Evolutionary conservation across 37 sponge, comb jelly and placozoan genomes (phyloP).

Genomic region (Dysidea cf. avara): DNA sequence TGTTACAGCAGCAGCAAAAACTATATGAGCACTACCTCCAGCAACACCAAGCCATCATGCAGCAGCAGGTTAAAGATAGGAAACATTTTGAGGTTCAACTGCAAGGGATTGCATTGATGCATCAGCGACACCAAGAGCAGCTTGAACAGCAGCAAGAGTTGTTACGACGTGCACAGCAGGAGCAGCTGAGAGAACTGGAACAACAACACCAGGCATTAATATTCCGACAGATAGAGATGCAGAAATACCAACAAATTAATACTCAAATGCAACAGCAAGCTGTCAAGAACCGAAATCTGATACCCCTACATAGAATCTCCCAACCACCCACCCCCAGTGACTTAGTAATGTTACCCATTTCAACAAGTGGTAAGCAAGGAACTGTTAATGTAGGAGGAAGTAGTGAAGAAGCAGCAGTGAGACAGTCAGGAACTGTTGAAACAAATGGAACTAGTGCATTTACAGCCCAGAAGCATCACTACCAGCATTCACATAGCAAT

Average conservation of each 20-base stretch:
- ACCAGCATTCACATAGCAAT: background rate
- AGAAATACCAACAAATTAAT: conserved; percentile 60
- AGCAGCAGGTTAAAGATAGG: conserved; percentile 34
- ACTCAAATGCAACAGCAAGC: conserved; percentile 24
- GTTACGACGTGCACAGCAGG: conserved; percentile 61
- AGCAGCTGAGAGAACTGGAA: conserved; percentile 30
- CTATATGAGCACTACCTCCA: conserved; percentile 62
- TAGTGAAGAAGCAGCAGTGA: no score
- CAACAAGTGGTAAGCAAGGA: conserved; percentile 22
- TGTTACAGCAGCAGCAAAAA: conserved; percentile 42
- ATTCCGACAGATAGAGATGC: conserved; percentile 27
- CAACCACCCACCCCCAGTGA: background rate
- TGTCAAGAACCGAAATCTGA: background rate
- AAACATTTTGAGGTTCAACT: conserved; percentile 52
- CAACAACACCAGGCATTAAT: conserved; percentile 1
- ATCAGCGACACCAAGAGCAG: conserved; percentile 62
- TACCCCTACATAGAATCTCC: background rate
- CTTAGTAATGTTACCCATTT: no score
- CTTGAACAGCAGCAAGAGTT: conserved; percentile 68
- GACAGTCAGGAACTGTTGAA: no score
- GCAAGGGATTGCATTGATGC: conserved; percentile 50
- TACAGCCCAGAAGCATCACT: no score
- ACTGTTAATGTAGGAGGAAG: no score
- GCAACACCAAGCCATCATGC: conserved; percentile 49
- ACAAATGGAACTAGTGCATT: no score